Evolutionary conservation across 2,113 vertebrate genomes (phyloP).

Genomic region (Heterochromis multidens): DNA sequence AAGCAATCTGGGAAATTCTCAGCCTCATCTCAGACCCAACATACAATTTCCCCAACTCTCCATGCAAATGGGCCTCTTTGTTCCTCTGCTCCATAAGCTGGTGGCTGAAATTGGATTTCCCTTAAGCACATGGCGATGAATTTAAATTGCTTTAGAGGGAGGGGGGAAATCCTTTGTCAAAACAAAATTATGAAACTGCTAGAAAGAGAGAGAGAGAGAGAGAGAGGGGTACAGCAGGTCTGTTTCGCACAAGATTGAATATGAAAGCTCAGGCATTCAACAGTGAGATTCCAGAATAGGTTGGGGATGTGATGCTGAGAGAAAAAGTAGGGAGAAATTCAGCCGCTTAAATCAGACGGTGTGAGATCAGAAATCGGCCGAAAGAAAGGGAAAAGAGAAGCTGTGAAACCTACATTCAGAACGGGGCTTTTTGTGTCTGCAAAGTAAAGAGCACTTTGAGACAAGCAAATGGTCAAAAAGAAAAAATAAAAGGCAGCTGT

Average conservation of each 20-base stretch:
- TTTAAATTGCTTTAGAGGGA: slow-evolving; percentile 11
- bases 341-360: not conserved
- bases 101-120: slow-evolving; percentile 37
- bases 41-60: not conserved
- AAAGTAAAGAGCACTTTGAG: not conserved
- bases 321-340: not conserved
- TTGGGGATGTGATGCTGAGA: not conserved
- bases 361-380: not conserved
- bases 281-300: not conserved
- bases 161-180: not conserved
- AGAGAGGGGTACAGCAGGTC: not conserved
- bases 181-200: not conserved
- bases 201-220: not conserved
- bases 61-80: slow-evolving; percentile 25
- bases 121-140: not conserved
- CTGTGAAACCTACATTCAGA: not conserved
- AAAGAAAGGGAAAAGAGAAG: not conserved
- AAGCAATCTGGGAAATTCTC: slow-evolving; percentile 1
- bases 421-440: not conserved
- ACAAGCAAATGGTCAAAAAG: not conserved
- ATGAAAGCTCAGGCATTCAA: not conserved
- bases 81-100: not conserved
- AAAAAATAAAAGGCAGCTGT: not conserved
- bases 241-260: not conserved
- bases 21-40: not conserved